These are phyloP conservation scores for Phrynosoma platyrhinos DNA, from an alignment of 2,113 vertebrate species.

Conservation along the genomic window DNA sequence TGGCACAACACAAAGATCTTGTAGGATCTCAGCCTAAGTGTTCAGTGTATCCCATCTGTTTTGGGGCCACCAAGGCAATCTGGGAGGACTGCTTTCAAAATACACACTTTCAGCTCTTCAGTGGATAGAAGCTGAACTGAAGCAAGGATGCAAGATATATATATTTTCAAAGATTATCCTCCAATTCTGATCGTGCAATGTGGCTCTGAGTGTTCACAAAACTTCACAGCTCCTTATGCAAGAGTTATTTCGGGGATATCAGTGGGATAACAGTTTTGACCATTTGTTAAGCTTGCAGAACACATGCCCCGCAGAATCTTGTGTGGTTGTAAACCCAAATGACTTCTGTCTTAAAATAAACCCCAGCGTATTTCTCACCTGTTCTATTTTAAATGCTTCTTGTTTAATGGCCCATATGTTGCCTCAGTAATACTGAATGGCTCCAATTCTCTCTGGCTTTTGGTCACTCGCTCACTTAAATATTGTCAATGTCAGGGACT, in stretches of 20 bases:
- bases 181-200: not conserved
- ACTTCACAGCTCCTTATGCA: no score
- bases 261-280: not conserved
- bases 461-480: not conserved
- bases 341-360: slow-evolving; percentile 30
- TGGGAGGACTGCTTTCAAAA: not conserved
- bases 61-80: no score
- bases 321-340: not conserved
- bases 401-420: slow-evolving; percentile 12
- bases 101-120: not conserved
- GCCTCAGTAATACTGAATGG: not conserved
- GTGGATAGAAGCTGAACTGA: not conserved
- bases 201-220: not conserved
- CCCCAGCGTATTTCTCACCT: slow-evolving; percentile 19
- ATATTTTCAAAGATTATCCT: no score
- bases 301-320: not conserved
- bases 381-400: slow-evolving; percentile 8
- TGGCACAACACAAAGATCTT: no score
- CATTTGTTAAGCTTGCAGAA: not conserved
- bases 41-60: not conserved
- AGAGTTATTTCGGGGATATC: not conserved
- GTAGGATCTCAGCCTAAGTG: no score
- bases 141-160: not conserved
- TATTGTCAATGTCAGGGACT: no score
- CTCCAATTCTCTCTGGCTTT: not conserved